Conservation (phyloP, 1,140 invertebrate species). For the Ectropis grisescens region DNA sequence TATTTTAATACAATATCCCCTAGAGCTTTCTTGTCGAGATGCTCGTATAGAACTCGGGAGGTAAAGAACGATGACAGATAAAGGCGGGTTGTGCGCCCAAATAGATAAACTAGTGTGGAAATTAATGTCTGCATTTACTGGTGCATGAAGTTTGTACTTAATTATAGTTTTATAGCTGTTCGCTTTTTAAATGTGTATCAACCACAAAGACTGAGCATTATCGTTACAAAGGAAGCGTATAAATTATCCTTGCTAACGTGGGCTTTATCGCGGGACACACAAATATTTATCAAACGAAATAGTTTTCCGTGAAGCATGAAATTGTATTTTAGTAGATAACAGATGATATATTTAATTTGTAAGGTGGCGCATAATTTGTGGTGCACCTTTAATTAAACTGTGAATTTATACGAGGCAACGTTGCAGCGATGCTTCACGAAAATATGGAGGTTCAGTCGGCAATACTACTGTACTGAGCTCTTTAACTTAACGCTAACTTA, state of each 20-base stretch:
- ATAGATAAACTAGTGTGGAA: conserved; percentile 69
- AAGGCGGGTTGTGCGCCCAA: conserved; percentile 65
- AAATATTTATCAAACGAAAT: conserved; percentile 45
- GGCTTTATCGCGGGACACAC: conserved; percentile 40
- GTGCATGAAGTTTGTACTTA: conserved; percentile 67
- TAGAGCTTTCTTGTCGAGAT: conserved; percentile 1
- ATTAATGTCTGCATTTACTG: conserved; percentile 70
- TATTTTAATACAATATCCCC: conserved; percentile 21
- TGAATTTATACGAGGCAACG: too few species aligned
- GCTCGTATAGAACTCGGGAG: conserved; percentile 3
- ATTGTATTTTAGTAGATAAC: conserved; percentile 25
- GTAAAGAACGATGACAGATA: conserved; percentile 64
- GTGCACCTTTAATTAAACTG: not conserved
- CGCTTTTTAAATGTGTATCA: conserved; percentile 55
- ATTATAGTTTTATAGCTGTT: conserved; percentile 65
- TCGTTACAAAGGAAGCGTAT: conserved; percentile 56
- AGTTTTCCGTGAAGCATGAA: conserved; percentile 27
- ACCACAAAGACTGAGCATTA: conserved; percentile 61
- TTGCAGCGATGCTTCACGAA: too few species aligned
- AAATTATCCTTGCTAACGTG: conserved; percentile 41
- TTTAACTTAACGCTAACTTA: too few species aligned
- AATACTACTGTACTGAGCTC: too few species aligned
- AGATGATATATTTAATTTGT: too few species aligned
- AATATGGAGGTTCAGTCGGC: too few species aligned
- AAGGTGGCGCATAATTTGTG: too few species aligned